Base-by-base conservation (phyloP, 2,888 invertebrate genomes). In the Pharmacophagus antenor region DNA sequence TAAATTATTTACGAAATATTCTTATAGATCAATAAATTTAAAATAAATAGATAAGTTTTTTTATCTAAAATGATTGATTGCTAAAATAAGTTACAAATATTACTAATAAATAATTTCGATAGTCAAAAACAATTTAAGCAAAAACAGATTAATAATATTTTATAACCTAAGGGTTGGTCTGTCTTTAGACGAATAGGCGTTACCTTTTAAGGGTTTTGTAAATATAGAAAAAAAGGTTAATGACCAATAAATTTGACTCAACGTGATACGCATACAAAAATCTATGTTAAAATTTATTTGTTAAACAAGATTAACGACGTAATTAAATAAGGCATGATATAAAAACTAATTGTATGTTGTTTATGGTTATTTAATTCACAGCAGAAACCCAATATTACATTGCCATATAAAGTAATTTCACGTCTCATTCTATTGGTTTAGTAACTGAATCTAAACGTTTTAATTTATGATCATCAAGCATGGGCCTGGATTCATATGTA, bases 401-500 rank as follows among this genome's bases (percentile, higher is more conserved):
- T 37, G 2, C 15, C 1, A n/a, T n/a, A 37, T n/a, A 37, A 1
- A n/a, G n/a, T 37, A 37, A 37, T 37, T 31, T 37, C 22, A 31
- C 17, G 12, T 27, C 37, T 67, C 77, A 87, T 63, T 93, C 92
- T 74, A 95, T 88, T 63, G 92, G 85, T 73, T 91, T 92, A 56
- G 91, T 80, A 5, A 93, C 93, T 64, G 90, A 82, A 73, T 95
- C 94, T 63, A 92, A 86, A 59, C 94, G 76, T 69, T 93, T 92
- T 61, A 93, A 92, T 79, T 96, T 95, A 80, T 98, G 98, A 84
- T 98, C 98, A 44, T 94, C 92, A 12, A 96, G 91, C 84, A 96
- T 97, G 17, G 98, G 97, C 61, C 94, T 91, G 0, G 95, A 86
- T 88, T 99, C 98, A 82, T 99, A 99, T 52, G 94, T 95, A 76